These are phyloP conservation scores for Chymomyza caudatula DNA, from an alignment of 2,888 invertebrate species.

Conservation along the genomic window DNA sequence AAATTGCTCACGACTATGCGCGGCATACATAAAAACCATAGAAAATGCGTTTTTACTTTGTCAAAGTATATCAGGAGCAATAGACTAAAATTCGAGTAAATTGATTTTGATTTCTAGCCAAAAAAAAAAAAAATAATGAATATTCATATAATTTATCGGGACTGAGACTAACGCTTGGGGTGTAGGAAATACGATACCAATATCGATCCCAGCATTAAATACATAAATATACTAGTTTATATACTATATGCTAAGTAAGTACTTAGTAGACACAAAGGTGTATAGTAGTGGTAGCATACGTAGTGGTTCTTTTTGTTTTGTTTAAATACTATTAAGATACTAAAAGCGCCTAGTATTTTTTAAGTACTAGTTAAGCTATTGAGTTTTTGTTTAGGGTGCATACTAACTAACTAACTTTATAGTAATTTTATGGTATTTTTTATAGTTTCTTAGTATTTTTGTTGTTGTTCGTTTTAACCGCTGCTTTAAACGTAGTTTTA, in stretches of 20 bases:
- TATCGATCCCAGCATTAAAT: conserved; percentile 23
- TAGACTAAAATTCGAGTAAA: conserved; percentile 77
- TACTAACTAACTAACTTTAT: not conserved
- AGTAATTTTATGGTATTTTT: conserved; percentile 11
- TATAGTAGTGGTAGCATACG: conserved; percentile 4
- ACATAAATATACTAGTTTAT: conserved; percentile 22
- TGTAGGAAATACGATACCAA: conserved; percentile 22
- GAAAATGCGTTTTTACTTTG: conserved; percentile 65
- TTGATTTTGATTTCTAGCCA: conserved; percentile 60
- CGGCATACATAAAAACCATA: conserved; percentile 55
- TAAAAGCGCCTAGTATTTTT: conserved; percentile 4
- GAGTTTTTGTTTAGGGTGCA: conserved; percentile 4
- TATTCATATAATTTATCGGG: not conserved
- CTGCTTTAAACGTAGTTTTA: conserved; percentile 15
- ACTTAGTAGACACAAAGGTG: not conserved
- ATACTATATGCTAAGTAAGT: not conserved
- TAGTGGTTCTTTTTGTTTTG: conserved; percentile 3
- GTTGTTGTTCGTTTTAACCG: conserved; percentile 1
- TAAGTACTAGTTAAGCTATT: conserved; percentile 39
- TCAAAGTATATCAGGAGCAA: conserved; percentile 77
- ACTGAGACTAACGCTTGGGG: not conserved
- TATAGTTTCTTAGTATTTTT: not conserved
- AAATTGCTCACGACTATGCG: conserved; percentile 74
- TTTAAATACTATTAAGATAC: conserved; percentile 10
- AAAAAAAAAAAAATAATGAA: conserved; percentile 28